Base-by-base conservation (phyloP, 2,113 vertebrate genomes). In the Asarcornis scutulata region DNA sequence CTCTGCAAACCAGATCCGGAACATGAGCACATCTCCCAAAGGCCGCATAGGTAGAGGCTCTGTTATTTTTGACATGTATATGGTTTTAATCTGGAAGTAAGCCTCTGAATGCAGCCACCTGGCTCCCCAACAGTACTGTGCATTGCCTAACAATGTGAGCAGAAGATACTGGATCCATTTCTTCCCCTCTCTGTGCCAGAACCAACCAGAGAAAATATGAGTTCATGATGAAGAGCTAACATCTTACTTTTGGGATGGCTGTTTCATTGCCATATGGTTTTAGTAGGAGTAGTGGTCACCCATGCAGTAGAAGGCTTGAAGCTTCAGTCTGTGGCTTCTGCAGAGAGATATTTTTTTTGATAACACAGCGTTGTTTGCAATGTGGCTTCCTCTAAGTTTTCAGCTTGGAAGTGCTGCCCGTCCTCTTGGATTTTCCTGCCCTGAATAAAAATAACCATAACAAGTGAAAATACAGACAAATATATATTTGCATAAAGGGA, bases 71-170 rank as follows among this genome's bases (percentile, higher is more conserved):
- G 27, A 93, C 84, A 63, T 26, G 20, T 84, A 69, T 91, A 81
- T 96, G 95, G 66, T 92, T 96, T 96, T 91, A 92, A 94, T 96
- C 89, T 92, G 67, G 89, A 93, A 79, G 53, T 23, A 79, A 93
- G 91, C 34, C 69, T 74, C 66, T 86, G 92, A 59, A 78, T 93
- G 60, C 46, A 93, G 72, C 17, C 89, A 83, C 63, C 83, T 91
- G 93, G 82, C 79, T 93, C 85, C 38, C 60, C 42, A 73, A 22
- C 50, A 72, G 29, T 71, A 60, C 55, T 77, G 32, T 0, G 0
- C 31, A 83, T 77, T 95, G 93, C 81, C 32, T 91, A 92, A 94
- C 48, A 76, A 73, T 85, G 68, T 0, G 7, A 92, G 53, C 66
- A 89, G 91, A 87, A 92, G 83, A 92, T 44, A 53, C 62, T 69